phyloP scores from a whole-genome alignment of 1,140 invertebrate species.

The Lerema accius region DNA sequence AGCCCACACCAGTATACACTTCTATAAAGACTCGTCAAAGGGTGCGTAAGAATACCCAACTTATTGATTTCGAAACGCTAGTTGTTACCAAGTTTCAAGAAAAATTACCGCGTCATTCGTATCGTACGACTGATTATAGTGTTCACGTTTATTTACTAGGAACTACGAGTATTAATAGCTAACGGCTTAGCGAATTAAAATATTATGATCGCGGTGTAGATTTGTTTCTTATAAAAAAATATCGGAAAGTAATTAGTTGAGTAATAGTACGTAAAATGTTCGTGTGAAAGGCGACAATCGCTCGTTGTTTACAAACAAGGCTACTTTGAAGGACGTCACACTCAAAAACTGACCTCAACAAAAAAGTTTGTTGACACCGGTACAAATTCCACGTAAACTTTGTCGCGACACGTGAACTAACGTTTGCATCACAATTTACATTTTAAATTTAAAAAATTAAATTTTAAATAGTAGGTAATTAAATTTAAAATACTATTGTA shows the following conservation, averaged over 20 bases:
- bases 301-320: constrained; percentile 8
- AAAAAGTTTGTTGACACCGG: constrained; percentile 54
- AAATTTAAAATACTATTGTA: too few relatives aligned
- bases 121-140: not conserved
- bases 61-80: constrained; percentile 20
- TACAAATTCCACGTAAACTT: constrained; percentile 44
- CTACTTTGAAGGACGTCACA: constrained; percentile 12
- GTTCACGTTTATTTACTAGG: not conserved
- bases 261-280: not conserved
- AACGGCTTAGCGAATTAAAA: too few relatives aligned
- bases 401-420: constrained; percentile 41
- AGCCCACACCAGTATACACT: not conserved
- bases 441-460: too few relatives aligned
- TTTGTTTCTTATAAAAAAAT: not conserved
- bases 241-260: constrained; percentile 1
- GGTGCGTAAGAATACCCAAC: constrained; percentile 3
- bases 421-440: constrained; percentile 49
- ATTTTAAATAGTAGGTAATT: too few relatives aligned
- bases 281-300: constrained; percentile 2
- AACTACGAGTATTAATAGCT: too few relatives aligned
- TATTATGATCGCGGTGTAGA: too few relatives aligned
- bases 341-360: constrained; percentile 8
- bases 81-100: not conserved
- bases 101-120: too few relatives aligned
- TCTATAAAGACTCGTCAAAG: constrained; percentile 13